These are phyloP conservation scores for Xestia sexstrigata DNA, from an alignment of 2,888 invertebrate species.

Conservation along the genomic window DNA sequence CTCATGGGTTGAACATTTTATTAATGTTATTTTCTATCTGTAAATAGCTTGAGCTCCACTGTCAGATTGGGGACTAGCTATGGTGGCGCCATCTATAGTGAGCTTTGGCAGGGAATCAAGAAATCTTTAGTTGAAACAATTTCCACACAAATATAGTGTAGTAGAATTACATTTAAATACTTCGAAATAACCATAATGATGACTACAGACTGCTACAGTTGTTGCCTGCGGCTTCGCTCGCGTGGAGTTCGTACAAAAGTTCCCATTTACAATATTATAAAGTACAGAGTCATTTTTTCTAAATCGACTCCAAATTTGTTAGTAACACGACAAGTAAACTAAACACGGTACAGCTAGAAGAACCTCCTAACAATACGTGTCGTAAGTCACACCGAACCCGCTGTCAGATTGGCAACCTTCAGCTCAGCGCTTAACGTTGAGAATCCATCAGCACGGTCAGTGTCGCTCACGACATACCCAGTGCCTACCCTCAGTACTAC, in stretches of 20 bases:
- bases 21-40: not conserved
- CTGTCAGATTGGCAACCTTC: not conserved
- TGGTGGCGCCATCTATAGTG: not conserved
- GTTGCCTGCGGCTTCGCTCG: too few relatives aligned
- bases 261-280: not conserved
- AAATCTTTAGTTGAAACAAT: too few relatives aligned
- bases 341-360: not conserved
- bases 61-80: not conserved
- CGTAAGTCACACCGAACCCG: not conserved
- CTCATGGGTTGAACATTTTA: not conserved
- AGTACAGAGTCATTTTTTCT: not conserved
- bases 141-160: too few relatives aligned
- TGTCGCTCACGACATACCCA: not conserved
- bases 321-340: not conserved
- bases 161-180: too few relatives aligned
- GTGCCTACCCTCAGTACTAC: not conserved
- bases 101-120: not conserved
- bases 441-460: not conserved
- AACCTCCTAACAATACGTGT: slow-evolving; percentile 8
- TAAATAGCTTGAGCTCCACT: too few relatives aligned
- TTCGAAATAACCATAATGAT: too few relatives aligned
- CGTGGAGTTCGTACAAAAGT: too few relatives aligned
- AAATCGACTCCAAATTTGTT: not conserved
- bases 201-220: too few relatives aligned
- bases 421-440: not conserved